Evolutionary conservation across 2,113 vertebrate species (phyloP).

Genomic region (Anarrhichthys ocellatus): DNA sequence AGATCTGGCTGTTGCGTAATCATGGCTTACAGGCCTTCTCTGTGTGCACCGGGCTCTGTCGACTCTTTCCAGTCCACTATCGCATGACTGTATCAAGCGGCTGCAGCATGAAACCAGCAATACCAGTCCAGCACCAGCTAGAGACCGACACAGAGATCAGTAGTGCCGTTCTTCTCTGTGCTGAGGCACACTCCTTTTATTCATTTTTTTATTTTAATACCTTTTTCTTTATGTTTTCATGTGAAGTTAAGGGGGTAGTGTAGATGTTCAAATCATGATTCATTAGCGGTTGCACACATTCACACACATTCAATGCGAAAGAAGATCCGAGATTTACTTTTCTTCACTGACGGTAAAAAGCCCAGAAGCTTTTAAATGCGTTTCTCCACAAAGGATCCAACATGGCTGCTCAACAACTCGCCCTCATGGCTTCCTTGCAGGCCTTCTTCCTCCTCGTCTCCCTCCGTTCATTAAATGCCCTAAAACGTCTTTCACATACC

Average conservation of each 20-base stretch:
- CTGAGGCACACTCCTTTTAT: background rate
- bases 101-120: constrained; percentile 53
- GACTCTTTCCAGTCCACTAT: constrained; percentile 46
- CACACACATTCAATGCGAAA: background rate
- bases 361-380: background rate
- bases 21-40: constrained; percentile 63
- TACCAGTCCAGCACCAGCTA: constrained; percentile 46
- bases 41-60: constrained; percentile 35
- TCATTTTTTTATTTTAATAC: background rate
- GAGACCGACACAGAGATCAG: constrained; percentile 31
- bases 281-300: background rate
- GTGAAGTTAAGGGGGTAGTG: background rate
- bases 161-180: constrained; percentile 28
- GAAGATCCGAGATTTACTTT: background rate
- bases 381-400: background rate
- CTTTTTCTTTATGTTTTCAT: background rate
- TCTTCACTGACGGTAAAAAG: background rate
- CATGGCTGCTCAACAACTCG: background rate
- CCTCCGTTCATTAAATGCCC: background rate
- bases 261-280: background rate
- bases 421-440: background rate
- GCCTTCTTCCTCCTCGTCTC: background rate
- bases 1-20: constrained; percentile 70
- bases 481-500: constrained; percentile 39
- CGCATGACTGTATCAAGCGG: constrained; percentile 60